phyloP scores from a whole-genome alignment of 1,140 invertebrate species.

The Ips typographus region DNA sequence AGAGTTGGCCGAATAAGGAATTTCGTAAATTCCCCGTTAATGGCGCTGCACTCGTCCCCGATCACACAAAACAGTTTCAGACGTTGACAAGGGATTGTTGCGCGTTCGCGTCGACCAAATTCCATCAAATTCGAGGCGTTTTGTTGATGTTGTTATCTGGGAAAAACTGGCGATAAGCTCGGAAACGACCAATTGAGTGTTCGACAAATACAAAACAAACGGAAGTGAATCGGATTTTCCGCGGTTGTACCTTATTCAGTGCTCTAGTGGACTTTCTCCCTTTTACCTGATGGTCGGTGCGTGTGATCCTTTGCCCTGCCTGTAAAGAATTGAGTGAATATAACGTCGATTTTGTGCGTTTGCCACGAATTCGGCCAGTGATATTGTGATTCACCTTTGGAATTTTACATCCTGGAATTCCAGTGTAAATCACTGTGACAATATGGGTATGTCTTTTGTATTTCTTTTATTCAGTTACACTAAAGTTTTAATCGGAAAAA shows the following conservation, averaged over 20 bases:
- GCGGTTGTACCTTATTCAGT: too few species aligned
- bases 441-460: too few species aligned
- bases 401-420: too few species aligned
- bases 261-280: slow-evolving; percentile 19
- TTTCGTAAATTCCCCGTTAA: slow-evolving; percentile 28
- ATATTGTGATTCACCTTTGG: neutral
- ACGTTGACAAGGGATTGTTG: slow-evolving; percentile 24
- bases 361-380: slow-evolving; percentile 3
- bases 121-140: slow-evolving; percentile 6
- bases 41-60: slow-evolving; percentile 12
- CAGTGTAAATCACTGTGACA: too few species aligned
- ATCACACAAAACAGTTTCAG: slow-evolving; percentile 15
- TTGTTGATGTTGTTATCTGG: slow-evolving; percentile 33
- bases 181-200: too few species aligned
- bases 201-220: neutral
- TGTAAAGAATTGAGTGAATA: slow-evolving; percentile 28
- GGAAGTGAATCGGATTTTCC: neutral
- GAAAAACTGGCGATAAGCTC: neutral
- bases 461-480: too few species aligned
- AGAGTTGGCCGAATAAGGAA: neutral
- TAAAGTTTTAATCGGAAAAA: too few species aligned
- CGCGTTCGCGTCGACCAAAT: neutral
- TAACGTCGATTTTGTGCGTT: slow-evolving; percentile 11
- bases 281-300: slow-evolving; percentile 23
- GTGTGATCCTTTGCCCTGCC: slow-evolving; percentile 26